Base-by-base conservation (phyloP, 2,113 vertebrate species). In the Xerus inauris region DNA sequence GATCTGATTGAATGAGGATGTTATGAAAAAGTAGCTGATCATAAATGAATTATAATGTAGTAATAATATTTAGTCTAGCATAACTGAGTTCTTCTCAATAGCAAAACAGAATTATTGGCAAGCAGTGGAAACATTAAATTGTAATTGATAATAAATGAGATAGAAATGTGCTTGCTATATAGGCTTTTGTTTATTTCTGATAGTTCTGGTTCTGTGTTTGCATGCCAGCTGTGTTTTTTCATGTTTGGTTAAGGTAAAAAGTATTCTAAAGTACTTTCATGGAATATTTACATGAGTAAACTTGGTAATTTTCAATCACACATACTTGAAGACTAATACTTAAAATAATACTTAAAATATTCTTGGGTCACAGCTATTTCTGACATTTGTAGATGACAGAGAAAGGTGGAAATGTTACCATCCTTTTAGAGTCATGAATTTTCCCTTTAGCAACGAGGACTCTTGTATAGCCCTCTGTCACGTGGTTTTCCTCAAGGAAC, bases 71-170 rank as follows among this genome's bases (percentile, higher is more conserved):
- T 85, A 71, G 13, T 62, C 19, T 42, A 26, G 30, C 14, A n/a
- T 47, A 94, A 22, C 57, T 84, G 38, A 80, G 65, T 92, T 92
- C 24, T 89, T 0, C 28, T 85, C 14, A 82, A 38, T 2, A 91
- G 38, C 47, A 35, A 17, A 30, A 54, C 3, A 75, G 35, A 97
- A 75, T 2, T 7, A 4, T 38, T 97, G 67, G 42, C 32, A 85
- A 76, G 8, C 40, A 40, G 16, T 64, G 87, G 81, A 30, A 64
- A 59, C 28, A 28, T 28, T 89, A 45, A 30, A 85, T 59, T 1
- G 2, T 64, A 47, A 83, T 96, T 49, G 84, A 11, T 95, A 95
- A 82, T 69, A 91, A 85, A 81, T 96, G 69, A 40, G 47, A 90
- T 51, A 57, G 30, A 45, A 93, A 87, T 10, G 11, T 67, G 1